Conservation (phyloP, 2,797 vertebrate genomes). For the Pseudomugil gertrudae region DNA sequence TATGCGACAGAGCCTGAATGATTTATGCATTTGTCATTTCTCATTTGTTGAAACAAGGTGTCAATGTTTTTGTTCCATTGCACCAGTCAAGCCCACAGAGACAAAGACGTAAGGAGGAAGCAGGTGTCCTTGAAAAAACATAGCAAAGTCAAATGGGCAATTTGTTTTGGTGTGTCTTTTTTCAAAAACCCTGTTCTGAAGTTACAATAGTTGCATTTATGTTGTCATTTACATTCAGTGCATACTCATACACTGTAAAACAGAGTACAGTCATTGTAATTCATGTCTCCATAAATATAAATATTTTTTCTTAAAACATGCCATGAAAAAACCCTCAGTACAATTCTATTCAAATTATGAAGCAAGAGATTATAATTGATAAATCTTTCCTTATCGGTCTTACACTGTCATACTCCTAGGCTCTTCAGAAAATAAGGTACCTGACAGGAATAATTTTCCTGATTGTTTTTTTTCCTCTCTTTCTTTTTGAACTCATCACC, state of each 20-base stretch:
- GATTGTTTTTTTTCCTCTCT: background rate
- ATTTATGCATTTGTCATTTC: slow-evolving; percentile 85
- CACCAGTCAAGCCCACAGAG: slow-evolving; percentile 68
- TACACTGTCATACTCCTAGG: background rate
- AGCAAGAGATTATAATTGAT: background rate
- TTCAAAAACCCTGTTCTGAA: slow-evolving; percentile 32
- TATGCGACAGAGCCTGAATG: slow-evolving; percentile 76
- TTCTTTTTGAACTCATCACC: slow-evolving; percentile 13
- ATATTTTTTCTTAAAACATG: slow-evolving; percentile 21
- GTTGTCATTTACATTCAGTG: slow-evolving; percentile 24
- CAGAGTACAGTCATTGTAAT: background rate
- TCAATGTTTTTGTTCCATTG: slow-evolving; percentile 73
- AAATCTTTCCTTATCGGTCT: slow-evolving; percentile 10
- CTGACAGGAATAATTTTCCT: background rate
- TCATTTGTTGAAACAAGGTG: slow-evolving; percentile 84
- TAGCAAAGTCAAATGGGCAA: slow-evolving; percentile 67
- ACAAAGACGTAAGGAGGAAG: slow-evolving; percentile 58
- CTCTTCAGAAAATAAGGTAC: background rate
- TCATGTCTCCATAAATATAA: slow-evolving; percentile 5
- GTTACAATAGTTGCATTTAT: slow-evolving; percentile 24
- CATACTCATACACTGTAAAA: background rate
- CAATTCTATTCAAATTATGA: background rate
- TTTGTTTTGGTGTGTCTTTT: slow-evolving; percentile 35
- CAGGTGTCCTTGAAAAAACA: slow-evolving; percentile 75
- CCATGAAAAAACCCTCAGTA: background rate